These are phyloP conservation scores for Amphiura filiformis DNA, from an alignment of 35 echinoderm and acorn worm species.

Conservation along the genomic window DNA sequence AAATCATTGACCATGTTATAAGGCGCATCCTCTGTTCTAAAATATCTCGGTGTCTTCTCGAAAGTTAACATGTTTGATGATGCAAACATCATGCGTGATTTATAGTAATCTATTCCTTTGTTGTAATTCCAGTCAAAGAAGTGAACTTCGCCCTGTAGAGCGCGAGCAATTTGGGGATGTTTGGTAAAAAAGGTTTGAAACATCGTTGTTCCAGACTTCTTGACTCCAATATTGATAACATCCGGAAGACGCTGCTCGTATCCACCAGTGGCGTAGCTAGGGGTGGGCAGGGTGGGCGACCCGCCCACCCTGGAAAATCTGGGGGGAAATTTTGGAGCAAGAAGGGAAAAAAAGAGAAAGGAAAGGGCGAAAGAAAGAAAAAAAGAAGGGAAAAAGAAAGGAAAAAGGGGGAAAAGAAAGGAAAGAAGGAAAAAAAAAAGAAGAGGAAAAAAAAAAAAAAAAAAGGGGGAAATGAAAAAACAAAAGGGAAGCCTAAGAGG, in stretches of 20 bases:
- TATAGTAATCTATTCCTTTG: slow-evolving; percentile 35
- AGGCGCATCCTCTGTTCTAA: neutral
- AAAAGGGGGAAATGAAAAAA: too few relatives aligned
- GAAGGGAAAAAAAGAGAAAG: too few relatives aligned
- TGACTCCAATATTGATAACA: slow-evolving; percentile 56
- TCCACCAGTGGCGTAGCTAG: too few relatives aligned
- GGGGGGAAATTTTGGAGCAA: too few relatives aligned
- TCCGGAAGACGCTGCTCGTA: slow-evolving; percentile 44
- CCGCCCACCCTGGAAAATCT: too few relatives aligned
- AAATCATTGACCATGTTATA: neutral
- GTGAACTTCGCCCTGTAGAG: slow-evolving; percentile 47
- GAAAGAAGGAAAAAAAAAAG: too few relatives aligned
- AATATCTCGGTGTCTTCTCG: slow-evolving; percentile 67
- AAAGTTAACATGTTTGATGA: slow-evolving; percentile 11
- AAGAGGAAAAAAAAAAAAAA: too few relatives aligned
- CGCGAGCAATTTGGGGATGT: slow-evolving; percentile 43
- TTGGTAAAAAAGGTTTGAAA: slow-evolving; percentile 26
- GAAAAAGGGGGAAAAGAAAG: too few relatives aligned
- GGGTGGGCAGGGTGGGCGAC: too few relatives aligned
- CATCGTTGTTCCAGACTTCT: slow-evolving; percentile 58
- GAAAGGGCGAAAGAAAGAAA: too few relatives aligned
- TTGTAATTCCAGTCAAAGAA: slow-evolving; percentile 60
- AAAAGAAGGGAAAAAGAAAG: too few relatives aligned
- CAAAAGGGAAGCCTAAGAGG: too few relatives aligned
- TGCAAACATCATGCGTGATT: slow-evolving; percentile 31